Base-by-base conservation (phyloP, 2,113 vertebrate genomes). In the Ivindomyrus marchei region DNA sequence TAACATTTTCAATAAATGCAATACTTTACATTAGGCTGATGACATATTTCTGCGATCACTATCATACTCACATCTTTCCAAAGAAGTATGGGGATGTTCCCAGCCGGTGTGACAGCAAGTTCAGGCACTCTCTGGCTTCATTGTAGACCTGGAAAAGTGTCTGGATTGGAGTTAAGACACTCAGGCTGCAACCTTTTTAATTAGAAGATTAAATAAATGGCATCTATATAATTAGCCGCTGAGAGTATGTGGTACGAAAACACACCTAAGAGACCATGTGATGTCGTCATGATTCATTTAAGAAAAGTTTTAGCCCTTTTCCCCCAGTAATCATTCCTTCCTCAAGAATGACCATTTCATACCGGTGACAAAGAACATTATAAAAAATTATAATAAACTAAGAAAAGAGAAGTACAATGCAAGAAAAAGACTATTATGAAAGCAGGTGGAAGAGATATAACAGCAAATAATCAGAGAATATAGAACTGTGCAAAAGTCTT, bases 111-210 rank as follows among this genome's bases (percentile, higher is more conserved):
- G 98, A 98, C 56, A 99, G 96, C 91, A 99, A 96, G 94, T 99
- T 99, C 92, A 99, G 97, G 94, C 98, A 99, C 93, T 99, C 98
- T 95, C 98, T 99, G 94, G 98, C 98, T 94, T 99, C 98, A 93
- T 97, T 98, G 96, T 99, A 99, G 93, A 99, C 97, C 98, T 99
- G 47, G 52, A 17, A 91, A 90, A 31, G 87, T 17, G 13, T 13
- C 91, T 45, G n/a, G 88, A 88, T 10, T 21, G 91, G 49, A 89
- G 45, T 86, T 56, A 58, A 21, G 24, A 46, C 31, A 66, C 17
- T 50, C 19, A 36, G 15, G 84, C 53, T 24, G 27, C 36, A 49
- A 58, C 7, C 13, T 58, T 36, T 31, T 27, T 15, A 11, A 53
- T 49, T 31, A 87, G 1, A 50, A 31, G n/a, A 46, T 31, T 8